Base-by-base conservation (phyloP, 2,888 invertebrate species). In the Diaprepes abbreviatus region DNA sequence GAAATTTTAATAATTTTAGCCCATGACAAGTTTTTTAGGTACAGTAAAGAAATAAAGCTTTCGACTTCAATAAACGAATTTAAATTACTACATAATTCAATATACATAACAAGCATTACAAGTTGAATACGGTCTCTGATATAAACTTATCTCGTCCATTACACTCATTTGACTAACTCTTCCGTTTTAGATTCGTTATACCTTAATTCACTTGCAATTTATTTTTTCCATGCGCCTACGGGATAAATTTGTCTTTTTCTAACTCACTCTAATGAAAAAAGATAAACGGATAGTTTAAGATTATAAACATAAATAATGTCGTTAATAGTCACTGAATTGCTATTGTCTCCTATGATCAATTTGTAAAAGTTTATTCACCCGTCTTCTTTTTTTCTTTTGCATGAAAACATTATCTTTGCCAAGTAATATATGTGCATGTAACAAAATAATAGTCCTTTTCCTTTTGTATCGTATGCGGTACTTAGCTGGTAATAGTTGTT, bases 361-460 rank as follows among this genome's bases (percentile, higher is more conserved):
- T 50, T 50, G 48, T 50, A 50, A 50, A n/a, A 50, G 48, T 50
- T 50, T 50, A 50, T 50, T 50, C 48, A 50, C 48, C 48, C 48
- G 28, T 28, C 14, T 50, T 28, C 16, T 9, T 50, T 50, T 24
- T 50, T 50, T 28, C 48, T 50, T 50, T 50, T 50, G 48, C 48
- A 50, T 16, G 24, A 48, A 48, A 48, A 21, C 48, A 48, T 28
- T 48, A 28, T 48, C 48, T 48, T 48, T 48, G 14, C 12, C 19
- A 9, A 48, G 48, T 50, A 50, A 28, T 50, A 28, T 28, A 50
- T 31, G 48, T 21, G 28, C 21, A 50, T 28, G 48, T 50, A 50
- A 50, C 48, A 50, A 50, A 50, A 50, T 50, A 50, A 50, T 50
- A 16, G 28, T 50, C 28, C 48, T 28, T 28, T 50, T 50, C 48